These are phyloP conservation scores for Elephantulus edwardii DNA, from an alignment of 2,113 vertebrate species.

Conservation along the genomic window DNA sequence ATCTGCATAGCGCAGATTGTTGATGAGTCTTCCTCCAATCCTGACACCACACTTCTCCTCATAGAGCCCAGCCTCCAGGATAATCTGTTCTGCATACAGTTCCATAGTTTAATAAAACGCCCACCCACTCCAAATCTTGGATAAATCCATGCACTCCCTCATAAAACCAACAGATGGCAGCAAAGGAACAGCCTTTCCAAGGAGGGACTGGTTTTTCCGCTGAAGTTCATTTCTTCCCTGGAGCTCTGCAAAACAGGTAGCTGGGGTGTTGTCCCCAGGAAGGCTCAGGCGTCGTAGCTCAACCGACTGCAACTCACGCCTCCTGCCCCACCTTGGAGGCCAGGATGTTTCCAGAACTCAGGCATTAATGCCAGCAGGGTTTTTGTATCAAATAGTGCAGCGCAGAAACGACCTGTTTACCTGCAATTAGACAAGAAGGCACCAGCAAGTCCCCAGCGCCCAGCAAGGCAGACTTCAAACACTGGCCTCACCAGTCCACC, in stretches of 20 bases:
- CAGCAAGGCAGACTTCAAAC: neutral
- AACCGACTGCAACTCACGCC: neutral
- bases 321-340: neutral
- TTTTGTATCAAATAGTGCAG: neutral
- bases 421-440: neutral
- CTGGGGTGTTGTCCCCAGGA: neutral
- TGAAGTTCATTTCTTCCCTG: rapidly evolving
- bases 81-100: too few relatives aligned
- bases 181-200: slow-evolving; percentile 73
- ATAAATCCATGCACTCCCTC: neutral
- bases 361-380: neutral
- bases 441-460: neutral
- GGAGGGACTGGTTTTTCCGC: rapidly evolving
- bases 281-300: neutral
- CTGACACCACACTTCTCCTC: too few relatives aligned
- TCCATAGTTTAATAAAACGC: too few relatives aligned
- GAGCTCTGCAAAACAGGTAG: slow-evolving; percentile 45
- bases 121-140: neutral
- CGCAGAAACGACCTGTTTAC: neutral
- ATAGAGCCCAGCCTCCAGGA: too few relatives aligned
- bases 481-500: neutral
- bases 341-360: neutral
- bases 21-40: too few relatives aligned
- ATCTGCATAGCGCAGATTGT: too few relatives aligned
- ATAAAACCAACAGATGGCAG: slow-evolving; percentile 75